phyloP scores from a whole-genome alignment of 2,888 invertebrate genomes.

The Chrysolina americana region DNA sequence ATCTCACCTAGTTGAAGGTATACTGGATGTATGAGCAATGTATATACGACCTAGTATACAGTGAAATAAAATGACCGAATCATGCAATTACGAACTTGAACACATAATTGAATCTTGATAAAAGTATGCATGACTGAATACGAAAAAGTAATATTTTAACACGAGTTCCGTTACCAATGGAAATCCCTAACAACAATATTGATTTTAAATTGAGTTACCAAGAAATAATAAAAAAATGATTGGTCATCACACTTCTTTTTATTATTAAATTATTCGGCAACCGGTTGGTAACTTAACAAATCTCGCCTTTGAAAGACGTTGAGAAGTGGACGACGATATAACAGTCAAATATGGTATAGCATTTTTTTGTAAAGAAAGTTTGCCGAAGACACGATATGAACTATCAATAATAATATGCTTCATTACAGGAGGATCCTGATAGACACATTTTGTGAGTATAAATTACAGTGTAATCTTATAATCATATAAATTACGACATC shows the following conservation, averaged over 20 bases:
- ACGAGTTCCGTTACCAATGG: background rate
- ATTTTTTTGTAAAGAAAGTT: background rate
- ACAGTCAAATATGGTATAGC: background rate
- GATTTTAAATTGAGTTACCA: background rate
- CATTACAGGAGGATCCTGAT: background rate
- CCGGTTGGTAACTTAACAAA: background rate
- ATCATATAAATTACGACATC: background rate
- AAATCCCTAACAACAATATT: background rate
- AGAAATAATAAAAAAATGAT: conserved; percentile 4
- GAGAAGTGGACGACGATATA: background rate
- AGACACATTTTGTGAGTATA: background rate
- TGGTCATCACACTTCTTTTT: background rate
- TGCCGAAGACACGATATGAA: background rate
- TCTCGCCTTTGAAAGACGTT: background rate
- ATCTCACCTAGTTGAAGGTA: no score
- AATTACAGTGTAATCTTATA: conserved; percentile 1
- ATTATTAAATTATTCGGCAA: background rate
- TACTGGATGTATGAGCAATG: background rate
- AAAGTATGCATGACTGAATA: background rate
- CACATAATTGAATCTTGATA: background rate
- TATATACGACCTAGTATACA: background rate
- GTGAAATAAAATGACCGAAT: background rate
- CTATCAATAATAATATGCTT: background rate
- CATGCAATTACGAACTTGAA: background rate
- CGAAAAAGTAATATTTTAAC: background rate